These are phyloP conservation scores for Ramazzottius varieornatus DNA, from an alignment of 2,888 invertebrate species.

Conservation along the genomic window DNA sequence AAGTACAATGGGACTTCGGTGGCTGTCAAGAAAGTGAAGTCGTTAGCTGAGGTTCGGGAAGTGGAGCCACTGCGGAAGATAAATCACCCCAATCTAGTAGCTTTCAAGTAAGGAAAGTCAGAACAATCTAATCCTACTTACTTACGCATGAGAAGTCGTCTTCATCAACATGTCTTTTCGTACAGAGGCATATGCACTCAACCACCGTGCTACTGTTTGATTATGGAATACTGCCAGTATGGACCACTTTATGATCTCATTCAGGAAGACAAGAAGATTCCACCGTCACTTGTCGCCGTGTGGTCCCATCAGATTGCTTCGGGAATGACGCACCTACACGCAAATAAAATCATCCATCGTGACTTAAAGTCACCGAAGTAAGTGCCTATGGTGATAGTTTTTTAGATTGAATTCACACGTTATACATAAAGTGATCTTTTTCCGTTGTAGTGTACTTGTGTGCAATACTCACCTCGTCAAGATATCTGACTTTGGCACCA, in stretches of 20 bases:
- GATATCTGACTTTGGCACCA: constrained; percentile 92
- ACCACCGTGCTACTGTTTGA: constrained; percentile 67
- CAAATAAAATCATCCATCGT: constrained; percentile 82
- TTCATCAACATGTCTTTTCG: constrained; percentile 10
- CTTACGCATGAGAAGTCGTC: not conserved
- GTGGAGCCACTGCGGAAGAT: constrained; percentile 67
- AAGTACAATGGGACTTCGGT: constrained; percentile 44
- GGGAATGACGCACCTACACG: constrained; percentile 87
- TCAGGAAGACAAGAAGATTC: constrained; percentile 38
- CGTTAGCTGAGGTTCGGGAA: constrained; percentile 58
- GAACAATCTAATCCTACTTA: too few relatives aligned
- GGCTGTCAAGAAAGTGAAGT: constrained; percentile 82
- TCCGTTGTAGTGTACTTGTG: constrained; percentile 44
- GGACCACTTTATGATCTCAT: constrained; percentile 78
- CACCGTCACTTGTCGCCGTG: constrained; percentile 55
- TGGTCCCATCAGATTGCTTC: constrained; percentile 86
- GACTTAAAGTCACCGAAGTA: constrained; percentile 98
- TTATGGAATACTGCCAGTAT: constrained; percentile 94
- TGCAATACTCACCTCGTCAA: constrained; percentile 54
- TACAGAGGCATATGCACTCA: constrained; percentile 68
- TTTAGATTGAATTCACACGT: constrained; percentile 8
- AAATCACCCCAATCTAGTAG: constrained; percentile 78
- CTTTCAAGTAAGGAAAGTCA: constrained; percentile 33
- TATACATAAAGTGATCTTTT: not conserved
- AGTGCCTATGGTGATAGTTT: constrained; percentile 5